Evolutionary conservation across 2,888 invertebrate species (phyloP).

Genomic region (Pollenia amentaria): DNA sequence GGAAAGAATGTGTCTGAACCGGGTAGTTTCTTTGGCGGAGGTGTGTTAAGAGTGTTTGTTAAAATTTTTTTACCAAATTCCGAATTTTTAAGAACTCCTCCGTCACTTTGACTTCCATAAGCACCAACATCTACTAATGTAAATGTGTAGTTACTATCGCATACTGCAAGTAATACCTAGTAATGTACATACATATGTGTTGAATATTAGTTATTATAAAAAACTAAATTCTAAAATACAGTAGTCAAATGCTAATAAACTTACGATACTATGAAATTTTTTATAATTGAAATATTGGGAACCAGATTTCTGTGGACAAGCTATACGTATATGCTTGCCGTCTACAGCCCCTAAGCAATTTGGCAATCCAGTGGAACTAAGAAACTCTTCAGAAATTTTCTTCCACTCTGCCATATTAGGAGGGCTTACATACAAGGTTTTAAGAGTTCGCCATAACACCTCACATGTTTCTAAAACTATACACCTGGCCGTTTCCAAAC

Average conservation of each 20-base stretch:
- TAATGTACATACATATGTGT: too few species aligned
- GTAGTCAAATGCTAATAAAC: background rate
- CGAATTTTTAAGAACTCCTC: slow-evolving; percentile 32
- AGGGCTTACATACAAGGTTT: background rate
- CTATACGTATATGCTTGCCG: background rate
- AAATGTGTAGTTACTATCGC: background rate
- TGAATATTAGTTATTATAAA: too few species aligned
- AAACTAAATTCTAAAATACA: too few species aligned
- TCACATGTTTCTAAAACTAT: background rate
- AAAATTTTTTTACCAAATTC: slow-evolving; percentile 15
- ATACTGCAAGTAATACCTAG: too few species aligned
- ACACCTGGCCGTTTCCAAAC: too few species aligned
- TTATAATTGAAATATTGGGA: slow-evolving; percentile 23
- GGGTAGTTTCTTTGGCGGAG: slow-evolving; percentile 24
- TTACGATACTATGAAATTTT: slow-evolving; percentile 25
- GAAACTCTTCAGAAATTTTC: slow-evolving; percentile 4
- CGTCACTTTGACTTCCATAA: slow-evolving; percentile 15
- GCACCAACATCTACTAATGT: slow-evolving; percentile 1
- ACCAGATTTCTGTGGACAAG: slow-evolving; percentile 15
- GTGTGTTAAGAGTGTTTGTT: background rate
- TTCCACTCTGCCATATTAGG: slow-evolving; percentile 15
- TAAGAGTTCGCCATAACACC: slow-evolving; percentile 2
- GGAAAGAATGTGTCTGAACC: slow-evolving; percentile 11
- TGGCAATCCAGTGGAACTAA: slow-evolving; percentile 7
- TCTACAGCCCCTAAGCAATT: background rate